Percentiles rank a stretch among this genome's conserved stretches.
These are phyloP conservation scores for Limenitis arthemis DNA, from an alignment of 2,888 invertebrate species.

Conservation along the genomic window DNA sequence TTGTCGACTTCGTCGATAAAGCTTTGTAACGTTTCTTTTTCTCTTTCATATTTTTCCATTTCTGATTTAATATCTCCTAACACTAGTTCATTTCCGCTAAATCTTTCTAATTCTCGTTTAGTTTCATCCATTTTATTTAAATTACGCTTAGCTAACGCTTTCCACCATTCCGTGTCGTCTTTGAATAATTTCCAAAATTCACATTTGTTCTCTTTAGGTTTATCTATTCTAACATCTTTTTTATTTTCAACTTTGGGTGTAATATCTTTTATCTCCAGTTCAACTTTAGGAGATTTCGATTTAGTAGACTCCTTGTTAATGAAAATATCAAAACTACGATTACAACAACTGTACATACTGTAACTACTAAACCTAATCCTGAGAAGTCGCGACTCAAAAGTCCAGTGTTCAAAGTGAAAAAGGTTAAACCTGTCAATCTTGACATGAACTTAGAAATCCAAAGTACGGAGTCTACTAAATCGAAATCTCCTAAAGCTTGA, in stretches of 20 bases:
- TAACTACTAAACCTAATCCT: constrained; percentile 31
- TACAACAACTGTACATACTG: constrained; percentile 29
- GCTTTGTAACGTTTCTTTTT: constrained; percentile 49
- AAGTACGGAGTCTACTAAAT: constrained; percentile 24
- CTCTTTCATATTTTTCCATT: constrained; percentile 47
- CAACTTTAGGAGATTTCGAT: constrained; percentile 14
- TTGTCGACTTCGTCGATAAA: constrained; percentile 62
- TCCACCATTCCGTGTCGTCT: constrained; percentile 66
- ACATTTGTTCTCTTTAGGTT: constrained; percentile 20
- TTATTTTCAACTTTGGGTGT: constrained; percentile 5
- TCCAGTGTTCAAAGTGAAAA: constrained; percentile 54
- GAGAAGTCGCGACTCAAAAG: constrained; percentile 42
- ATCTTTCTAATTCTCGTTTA: constrained; percentile 55
- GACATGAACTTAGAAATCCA: constrained; percentile 38
- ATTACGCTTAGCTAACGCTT: constrained; percentile 59
- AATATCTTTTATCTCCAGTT: constrained; percentile 3
- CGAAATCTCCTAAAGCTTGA: no score
- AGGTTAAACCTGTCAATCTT: constrained; percentile 48
- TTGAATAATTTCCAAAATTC: constrained; percentile 62
- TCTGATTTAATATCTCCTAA: constrained; percentile 53
- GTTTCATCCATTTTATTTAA: constrained; percentile 64
- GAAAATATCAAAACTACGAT: constrained; percentile 34
- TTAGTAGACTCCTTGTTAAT: no score
- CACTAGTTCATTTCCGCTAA: constrained; percentile 60
- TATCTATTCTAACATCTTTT: background rate